phyloP scores from a whole-genome alignment of 2,888 invertebrate species.

The Catocala sponsa region DNA sequence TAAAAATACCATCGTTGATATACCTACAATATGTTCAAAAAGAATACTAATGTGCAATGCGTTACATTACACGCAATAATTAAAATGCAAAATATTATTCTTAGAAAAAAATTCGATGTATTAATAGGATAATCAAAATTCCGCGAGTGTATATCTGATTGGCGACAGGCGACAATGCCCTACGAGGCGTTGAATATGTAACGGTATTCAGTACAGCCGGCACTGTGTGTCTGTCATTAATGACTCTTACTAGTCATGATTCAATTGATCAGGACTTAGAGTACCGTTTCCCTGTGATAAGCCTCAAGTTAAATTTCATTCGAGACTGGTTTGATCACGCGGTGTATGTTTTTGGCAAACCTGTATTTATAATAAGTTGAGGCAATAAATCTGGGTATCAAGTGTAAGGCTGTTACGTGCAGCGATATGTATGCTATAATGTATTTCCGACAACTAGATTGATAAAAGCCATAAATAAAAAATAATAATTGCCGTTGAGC shows the following conservation, averaged over 20 bases:
- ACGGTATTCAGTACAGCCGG: constrained; percentile 29
- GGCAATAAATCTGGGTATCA: constrained; percentile 1
- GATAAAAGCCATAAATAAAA: too few species aligned
- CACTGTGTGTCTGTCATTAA: constrained; percentile 27
- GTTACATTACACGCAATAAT: too few species aligned
- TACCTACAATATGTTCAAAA: too few species aligned
- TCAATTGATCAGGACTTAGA: constrained; percentile 24
- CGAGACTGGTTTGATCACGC: constrained; percentile 1
- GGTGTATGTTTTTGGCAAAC: constrained; percentile 1
- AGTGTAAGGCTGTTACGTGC: too few species aligned
- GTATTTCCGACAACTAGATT: too few species aligned
- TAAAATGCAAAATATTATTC: neutral
- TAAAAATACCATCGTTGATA: too few species aligned
- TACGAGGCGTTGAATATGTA: constrained; percentile 24
- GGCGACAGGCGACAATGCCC: constrained; percentile 27
- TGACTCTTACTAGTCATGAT: constrained; percentile 19
- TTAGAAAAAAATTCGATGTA: neutral
- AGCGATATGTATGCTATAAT: too few species aligned
- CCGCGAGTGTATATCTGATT: constrained; percentile 22
- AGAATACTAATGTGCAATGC: too few species aligned
- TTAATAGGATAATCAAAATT: constrained; percentile 33
- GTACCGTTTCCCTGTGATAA: constrained; percentile 21
- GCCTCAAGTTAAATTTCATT: constrained; percentile 12
- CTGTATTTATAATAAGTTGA: too few species aligned
- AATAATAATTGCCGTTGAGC: too few species aligned